A percentile compares a stretch with the other conserved stretches of the same genome.
phyloP scores from a whole-genome alignment of 2,888 invertebrate species.

The Congeria kusceri region DNA sequence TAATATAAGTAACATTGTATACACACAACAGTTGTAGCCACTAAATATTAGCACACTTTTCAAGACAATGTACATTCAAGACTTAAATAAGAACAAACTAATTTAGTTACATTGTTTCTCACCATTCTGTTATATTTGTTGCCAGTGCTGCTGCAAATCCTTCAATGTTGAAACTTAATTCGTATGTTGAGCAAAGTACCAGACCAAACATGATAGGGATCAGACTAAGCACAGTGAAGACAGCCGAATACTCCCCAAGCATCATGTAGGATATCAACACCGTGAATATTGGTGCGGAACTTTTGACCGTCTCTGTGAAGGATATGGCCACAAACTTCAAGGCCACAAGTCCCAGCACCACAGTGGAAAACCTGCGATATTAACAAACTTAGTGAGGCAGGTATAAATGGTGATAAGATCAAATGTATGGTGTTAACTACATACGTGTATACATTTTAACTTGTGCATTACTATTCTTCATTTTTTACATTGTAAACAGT shows the following conservation, averaged over 20 bases:
- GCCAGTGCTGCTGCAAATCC: slow-evolving; percentile 92
- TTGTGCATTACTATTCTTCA: too few species aligned
- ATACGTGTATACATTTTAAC: too few species aligned
- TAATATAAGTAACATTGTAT: too few species aligned
- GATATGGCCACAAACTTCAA: slow-evolving; percentile 92
- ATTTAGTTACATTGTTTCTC: slow-evolving; percentile 62
- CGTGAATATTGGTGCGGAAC: slow-evolving; percentile 92
- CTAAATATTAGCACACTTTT: background rate
- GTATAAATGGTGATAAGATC: too few species aligned
- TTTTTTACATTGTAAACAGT: too few species aligned
- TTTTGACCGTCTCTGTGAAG: slow-evolving; percentile 93
- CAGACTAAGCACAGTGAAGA: slow-evolving; percentile 89
- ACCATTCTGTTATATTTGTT: slow-evolving; percentile 92
- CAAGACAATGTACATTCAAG: background rate
- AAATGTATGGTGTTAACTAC: too few species aligned
- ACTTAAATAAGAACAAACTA: too few species aligned
- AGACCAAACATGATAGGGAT: slow-evolving; percentile 92
- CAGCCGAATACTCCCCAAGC: slow-evolving; percentile 83
- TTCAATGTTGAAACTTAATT: slow-evolving; percentile 90
- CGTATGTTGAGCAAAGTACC: slow-evolving; percentile 91
- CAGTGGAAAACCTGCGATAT: slow-evolving; percentile 90
- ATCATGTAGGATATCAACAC: slow-evolving; percentile 89
- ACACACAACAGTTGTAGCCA: background rate
- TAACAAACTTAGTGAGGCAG: too few species aligned
- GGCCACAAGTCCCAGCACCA: slow-evolving; percentile 90